phyloP scores from a whole-genome alignment of 2,113 vertebrate genomes.

The Myodes glareolus region DNA sequence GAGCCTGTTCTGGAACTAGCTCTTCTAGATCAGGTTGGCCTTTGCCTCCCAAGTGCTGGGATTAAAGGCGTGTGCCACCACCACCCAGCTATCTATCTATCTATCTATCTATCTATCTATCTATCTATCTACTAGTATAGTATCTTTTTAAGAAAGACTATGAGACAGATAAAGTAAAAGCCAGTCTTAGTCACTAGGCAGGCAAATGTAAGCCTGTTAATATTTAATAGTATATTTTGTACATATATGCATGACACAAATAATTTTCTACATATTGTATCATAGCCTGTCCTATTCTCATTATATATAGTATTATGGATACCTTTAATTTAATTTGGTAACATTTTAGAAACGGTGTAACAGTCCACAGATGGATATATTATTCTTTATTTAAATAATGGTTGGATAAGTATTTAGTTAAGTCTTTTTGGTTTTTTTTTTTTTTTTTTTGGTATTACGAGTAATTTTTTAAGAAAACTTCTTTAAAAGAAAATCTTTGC shows the following conservation, averaged over 20 bases:
- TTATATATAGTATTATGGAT: not conserved
- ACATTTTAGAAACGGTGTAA: not conserved
- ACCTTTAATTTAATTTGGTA: not conserved
- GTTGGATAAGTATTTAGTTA: not conserved
- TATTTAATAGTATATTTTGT: not conserved
- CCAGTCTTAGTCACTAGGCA: not conserved
- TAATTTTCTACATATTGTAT: not conserved
- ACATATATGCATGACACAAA: not conserved
- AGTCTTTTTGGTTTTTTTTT: no score
- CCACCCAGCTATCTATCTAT: not conserved
- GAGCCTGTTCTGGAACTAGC: no score
- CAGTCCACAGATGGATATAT: no score
- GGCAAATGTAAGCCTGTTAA: not conserved
- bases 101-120: not conserved
- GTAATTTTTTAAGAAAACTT: not conserved
- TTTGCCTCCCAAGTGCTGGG: no score
- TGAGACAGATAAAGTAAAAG: not conserved
- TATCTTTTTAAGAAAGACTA: not conserved
- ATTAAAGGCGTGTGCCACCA: no score
- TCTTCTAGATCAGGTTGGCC: no score
- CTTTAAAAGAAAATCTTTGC: not conserved
- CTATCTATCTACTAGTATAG: not conserved
- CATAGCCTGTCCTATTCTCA: not conserved
- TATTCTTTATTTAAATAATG: not conserved
- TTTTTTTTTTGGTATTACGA: not conserved